Percentiles rank a stretch among this genome's conserved stretches.
phyloP scores from a whole-genome alignment of 1,140 invertebrate species.

The Drosophila navojoa region DNA sequence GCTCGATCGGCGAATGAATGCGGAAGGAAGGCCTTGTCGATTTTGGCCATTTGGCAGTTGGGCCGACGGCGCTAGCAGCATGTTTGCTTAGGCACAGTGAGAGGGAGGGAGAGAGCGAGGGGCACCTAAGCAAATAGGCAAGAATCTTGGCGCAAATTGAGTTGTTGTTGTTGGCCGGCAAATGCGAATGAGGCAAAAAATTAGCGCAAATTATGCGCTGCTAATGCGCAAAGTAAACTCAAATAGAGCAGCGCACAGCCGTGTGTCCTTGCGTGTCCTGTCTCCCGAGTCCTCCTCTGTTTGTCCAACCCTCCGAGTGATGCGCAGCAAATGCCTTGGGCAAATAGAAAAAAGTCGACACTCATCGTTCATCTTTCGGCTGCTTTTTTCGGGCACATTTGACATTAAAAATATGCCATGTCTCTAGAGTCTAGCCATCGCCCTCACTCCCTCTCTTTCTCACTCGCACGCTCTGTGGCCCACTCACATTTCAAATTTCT shows the following conservation, averaged over 20 bases:
- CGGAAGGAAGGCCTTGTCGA: background rate
- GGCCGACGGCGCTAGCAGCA: slow-evolving; percentile 56
- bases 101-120: no score
- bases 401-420: slow-evolving; percentile 39
- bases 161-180: slow-evolving; percentile 46
- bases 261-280: background rate
- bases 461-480: background rate
- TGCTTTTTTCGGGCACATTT: slow-evolving; percentile 17
- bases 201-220: slow-evolving; percentile 78
- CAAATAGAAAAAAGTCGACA: slow-evolving; percentile 40
- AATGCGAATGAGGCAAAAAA: slow-evolving; percentile 40
- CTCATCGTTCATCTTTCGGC: slow-evolving; percentile 13
- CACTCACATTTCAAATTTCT: slow-evolving; percentile 13
- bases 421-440: no score
- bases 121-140: slow-evolving; percentile 46
- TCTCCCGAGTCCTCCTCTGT: background rate
- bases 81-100: slow-evolving; percentile 62
- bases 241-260: slow-evolving; percentile 17
- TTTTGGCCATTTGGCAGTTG: slow-evolving; percentile 69
- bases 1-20: slow-evolving; percentile 12
- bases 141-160: slow-evolving; percentile 50
- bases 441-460: background rate
- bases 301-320: slow-evolving; percentile 28
- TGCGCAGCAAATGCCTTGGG: slow-evolving; percentile 38
- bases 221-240: slow-evolving; percentile 72